These are phyloP conservation scores for Zeus faber DNA, from an alignment of 2,113 vertebrate genomes.

Conservation along the genomic window DNA sequence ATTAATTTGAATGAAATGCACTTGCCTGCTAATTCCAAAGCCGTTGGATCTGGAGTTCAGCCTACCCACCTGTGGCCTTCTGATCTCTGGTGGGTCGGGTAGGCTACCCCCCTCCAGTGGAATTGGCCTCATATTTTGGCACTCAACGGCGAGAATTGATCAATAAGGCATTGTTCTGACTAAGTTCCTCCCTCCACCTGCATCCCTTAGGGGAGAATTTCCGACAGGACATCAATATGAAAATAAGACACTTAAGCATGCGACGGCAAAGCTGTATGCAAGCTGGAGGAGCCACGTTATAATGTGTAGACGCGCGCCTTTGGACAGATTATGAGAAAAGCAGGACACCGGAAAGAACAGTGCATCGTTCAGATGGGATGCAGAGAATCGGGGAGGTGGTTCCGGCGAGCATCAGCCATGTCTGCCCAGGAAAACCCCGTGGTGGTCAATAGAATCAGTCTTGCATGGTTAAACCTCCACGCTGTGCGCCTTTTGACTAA, in stretches of 20 bases:
- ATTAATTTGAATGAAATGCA: too few relatives aligned
- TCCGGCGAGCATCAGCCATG: conserved; percentile 27
- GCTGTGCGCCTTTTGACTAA: conserved; percentile 20
- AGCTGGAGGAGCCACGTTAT: too few relatives aligned
- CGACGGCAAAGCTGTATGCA: conserved; percentile 13
- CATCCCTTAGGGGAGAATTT: too few relatives aligned
- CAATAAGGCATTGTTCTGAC: too few relatives aligned
- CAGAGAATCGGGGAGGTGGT: conserved; percentile 7
- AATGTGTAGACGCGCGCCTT: too few relatives aligned
- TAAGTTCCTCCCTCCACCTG: too few relatives aligned
- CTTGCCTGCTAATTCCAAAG: neutral
- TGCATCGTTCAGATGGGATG: conserved; percentile 28
- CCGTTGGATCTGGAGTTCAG: neutral
- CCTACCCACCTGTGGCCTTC: neutral
- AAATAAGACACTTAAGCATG: conserved; percentile 31
- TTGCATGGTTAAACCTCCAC: conserved; percentile 24
- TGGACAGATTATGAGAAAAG: conserved; percentile 51
- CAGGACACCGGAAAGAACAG: conserved; percentile 39
- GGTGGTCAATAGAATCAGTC: conserved; percentile 40
- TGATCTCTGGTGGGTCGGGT: neutral
- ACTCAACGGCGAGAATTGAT: too few relatives aligned
- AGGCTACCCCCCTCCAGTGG: conserved; percentile 21
- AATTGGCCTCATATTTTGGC: too few relatives aligned
- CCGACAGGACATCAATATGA: too few relatives aligned
- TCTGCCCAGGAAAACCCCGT: conserved; percentile 41